phyloP scores from a whole-genome alignment of 2,888 invertebrate species.

The Thalpophila matura region DNA sequence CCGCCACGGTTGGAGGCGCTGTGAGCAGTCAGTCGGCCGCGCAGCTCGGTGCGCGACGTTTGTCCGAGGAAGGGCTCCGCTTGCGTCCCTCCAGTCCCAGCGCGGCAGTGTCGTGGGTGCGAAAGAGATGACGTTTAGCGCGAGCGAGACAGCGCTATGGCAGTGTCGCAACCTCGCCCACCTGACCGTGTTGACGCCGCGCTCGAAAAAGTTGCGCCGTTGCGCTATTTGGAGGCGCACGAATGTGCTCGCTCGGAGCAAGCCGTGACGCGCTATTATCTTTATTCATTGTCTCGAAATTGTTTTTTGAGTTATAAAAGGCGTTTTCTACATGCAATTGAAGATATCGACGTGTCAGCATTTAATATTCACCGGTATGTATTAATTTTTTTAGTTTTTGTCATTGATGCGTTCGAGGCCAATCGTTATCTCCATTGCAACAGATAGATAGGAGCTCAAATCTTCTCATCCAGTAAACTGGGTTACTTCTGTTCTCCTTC shows the following conservation, averaged over 20 bases:
- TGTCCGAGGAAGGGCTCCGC: slow-evolving; percentile 84
- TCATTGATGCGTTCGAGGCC: slow-evolving; percentile 64
- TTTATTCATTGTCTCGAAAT: slow-evolving; percentile 77
- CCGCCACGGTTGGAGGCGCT: slow-evolving; percentile 73
- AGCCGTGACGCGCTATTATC: slow-evolving; percentile 86
- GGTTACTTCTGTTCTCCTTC: slow-evolving; percentile 68
- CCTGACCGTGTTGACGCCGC: slow-evolving; percentile 91
- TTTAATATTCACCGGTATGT: slow-evolving; percentile 78
- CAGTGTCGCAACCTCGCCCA: slow-evolving; percentile 91
- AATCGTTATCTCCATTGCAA: slow-evolving; percentile 75
- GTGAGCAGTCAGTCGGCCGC: slow-evolving; percentile 88
- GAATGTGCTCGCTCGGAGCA: slow-evolving; percentile 85
- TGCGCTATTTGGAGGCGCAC: slow-evolving; percentile 90
- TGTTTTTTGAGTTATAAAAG: slow-evolving; percentile 75
- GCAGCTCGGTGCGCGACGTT: slow-evolving; percentile 90
- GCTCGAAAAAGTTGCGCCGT: slow-evolving; percentile 91
- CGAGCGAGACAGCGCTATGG: slow-evolving; percentile 81
- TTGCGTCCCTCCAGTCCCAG: slow-evolving; percentile 76
- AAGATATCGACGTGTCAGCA: slow-evolving; percentile 67
- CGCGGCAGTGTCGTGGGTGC: slow-evolving; percentile 71
- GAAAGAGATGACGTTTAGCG: slow-evolving; percentile 76
- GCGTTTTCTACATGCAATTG: slow-evolving; percentile 66
- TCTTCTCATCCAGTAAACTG: slow-evolving; percentile 67
- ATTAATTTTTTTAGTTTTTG: slow-evolving; percentile 63
- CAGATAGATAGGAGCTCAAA: slow-evolving; percentile 74